Conservation (phyloP, 2,797 vertebrate genomes). For the Anisognathus igniventris region DNA sequence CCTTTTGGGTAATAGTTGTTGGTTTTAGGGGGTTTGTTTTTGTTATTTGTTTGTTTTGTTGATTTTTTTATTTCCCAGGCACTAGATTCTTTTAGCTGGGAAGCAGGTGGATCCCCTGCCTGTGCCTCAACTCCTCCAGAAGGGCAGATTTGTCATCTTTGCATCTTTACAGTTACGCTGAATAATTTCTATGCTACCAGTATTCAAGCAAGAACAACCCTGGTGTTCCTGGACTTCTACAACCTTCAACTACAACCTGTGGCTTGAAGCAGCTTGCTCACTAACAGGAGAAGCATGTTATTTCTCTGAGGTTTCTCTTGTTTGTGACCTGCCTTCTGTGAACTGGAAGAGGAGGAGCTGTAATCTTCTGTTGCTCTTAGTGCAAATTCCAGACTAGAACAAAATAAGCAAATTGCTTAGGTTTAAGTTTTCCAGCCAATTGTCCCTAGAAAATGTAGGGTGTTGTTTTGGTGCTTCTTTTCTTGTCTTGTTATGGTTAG, state of each 20-base stretch:
- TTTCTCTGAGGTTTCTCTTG: not conserved
- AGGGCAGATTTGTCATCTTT: not conserved
- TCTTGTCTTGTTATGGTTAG: not conserved
- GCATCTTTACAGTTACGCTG: not conserved
- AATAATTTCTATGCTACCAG: not conserved
- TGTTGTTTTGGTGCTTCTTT: not conserved
- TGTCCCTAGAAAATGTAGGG: not conserved
- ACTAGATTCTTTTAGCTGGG: not conserved
- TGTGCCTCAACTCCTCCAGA: not conserved
- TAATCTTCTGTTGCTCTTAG: not conserved
- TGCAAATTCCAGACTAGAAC: not conserved
- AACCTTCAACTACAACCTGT: not conserved
- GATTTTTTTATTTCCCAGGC: not conserved
- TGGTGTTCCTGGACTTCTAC: not conserved
- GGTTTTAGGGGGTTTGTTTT: not conserved
- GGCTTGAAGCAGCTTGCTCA: not conserved
- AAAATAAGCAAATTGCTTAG: not conserved
- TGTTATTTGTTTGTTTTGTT: not conserved
- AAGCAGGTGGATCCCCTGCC: not conserved
- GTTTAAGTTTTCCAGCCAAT: not conserved
- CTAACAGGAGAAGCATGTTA: not conserved
- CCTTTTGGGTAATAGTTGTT: not conserved
- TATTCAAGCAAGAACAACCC: not conserved
- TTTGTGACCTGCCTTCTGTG: not conserved
- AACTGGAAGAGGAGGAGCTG: not conserved